Base-by-base conservation (phyloP, 2,797 vertebrate species). In the Crenuchus spilurus region DNA sequence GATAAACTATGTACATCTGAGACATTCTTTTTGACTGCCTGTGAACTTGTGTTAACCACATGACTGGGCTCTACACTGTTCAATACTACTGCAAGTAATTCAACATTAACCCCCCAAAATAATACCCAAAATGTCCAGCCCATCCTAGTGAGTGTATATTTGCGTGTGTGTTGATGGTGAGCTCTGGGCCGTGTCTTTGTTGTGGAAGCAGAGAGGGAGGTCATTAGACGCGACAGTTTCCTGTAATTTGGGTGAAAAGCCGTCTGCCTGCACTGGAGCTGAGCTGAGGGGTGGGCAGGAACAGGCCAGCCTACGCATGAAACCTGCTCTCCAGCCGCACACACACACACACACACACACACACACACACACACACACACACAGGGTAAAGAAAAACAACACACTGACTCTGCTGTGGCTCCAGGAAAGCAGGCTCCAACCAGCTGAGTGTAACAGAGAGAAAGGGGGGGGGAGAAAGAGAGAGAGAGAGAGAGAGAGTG, bases 201-300 rank as follows among this genome's bases (percentile, higher is more conserved):
- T 78, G 66, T 64, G 44, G 64, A 72, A 71, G 69, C 64, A 35
- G 63, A 61, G 60, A 74, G 67, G 55, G 67, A 70, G 81, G 69
- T 73, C 75, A 82, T 80, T 77, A 82, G 82, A 63, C 74, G 35
- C 61, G 57, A 80, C 63, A 51, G 74, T 80, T 85, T 85, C 84
- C 82, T 85, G 78, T 82, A 75, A 85, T 82, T 83, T 85, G 68
- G 74, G 70, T 62, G 68, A 57, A 72, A 81, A 80, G 67, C 63
- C 14, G 48, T 49, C 62, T n/a, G 54, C 42, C 51, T 33, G 26
- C 35, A 33, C 66, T 51, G 30, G 24, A 61, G 46, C 60, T 28
- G 24, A 61, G 46, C 60, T 28, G 51, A 33, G 33, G 26, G 39
- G 33, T 70, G 57, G 37, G 55, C 58, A 49, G 67, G 49, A 79